Conservation (phyloP, 2,888 invertebrate species). For the Phyto melanocephala region DNA sequence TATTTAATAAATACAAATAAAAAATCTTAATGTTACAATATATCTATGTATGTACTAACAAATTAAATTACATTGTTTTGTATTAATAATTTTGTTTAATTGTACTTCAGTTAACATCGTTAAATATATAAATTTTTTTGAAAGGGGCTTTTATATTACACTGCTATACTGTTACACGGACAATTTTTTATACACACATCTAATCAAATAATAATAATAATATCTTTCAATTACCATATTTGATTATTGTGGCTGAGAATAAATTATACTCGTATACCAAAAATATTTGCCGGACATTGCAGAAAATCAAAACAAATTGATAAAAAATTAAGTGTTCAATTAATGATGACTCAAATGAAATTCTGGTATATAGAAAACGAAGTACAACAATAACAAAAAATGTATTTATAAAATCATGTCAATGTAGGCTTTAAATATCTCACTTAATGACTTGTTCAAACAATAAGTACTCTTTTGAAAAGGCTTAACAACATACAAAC, state of each 20-base stretch:
- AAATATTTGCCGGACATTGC: background rate
- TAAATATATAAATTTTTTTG: background rate
- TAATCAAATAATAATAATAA: constrained; percentile 8
- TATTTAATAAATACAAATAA: background rate
- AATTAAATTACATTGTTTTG: too few species aligned
- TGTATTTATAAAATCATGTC: constrained; percentile 1
- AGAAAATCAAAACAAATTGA: background rate
- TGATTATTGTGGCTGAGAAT: background rate
- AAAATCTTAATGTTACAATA: background rate
- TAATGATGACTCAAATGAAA: constrained; percentile 22
- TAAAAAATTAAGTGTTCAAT: too few species aligned
- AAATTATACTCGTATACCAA: too few species aligned
- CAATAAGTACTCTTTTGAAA: constrained; percentile 17
- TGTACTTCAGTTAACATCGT: background rate
- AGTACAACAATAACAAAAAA: background rate
- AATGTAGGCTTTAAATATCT: constrained; percentile 26
- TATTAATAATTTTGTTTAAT: constrained; percentile 6
- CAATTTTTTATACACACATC: background rate
- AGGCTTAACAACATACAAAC: constrained; percentile 5
- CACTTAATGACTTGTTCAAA: background rate
- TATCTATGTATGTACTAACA: too few species aligned
- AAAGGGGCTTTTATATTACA: background rate
- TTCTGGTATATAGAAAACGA: constrained; percentile 16
- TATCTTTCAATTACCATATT: constrained; percentile 31
- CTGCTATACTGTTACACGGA: too few species aligned